These are phyloP conservation scores for Pandion haliaetus DNA, from an alignment of 2,113 vertebrate species.

Conservation along the genomic window DNA sequence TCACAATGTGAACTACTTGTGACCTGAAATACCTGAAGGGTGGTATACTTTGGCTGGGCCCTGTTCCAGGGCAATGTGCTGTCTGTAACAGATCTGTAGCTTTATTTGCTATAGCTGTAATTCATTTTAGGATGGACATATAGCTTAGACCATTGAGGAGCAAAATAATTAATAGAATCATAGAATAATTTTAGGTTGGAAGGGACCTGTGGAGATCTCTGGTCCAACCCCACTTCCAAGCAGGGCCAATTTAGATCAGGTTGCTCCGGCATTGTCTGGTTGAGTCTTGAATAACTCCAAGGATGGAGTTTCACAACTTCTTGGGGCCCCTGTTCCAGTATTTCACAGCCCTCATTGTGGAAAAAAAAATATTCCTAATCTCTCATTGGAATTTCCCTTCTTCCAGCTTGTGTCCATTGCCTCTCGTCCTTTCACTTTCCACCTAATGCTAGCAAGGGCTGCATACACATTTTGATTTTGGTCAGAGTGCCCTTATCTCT, in stretches of 20 bases:
- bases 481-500: neutral
- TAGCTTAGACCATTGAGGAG: neutral
- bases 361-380: neutral
- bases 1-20: accelerated
- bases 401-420: neutral
- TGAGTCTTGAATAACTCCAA: neutral
- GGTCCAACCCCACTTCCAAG: neutral
- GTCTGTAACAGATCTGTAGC: neutral
- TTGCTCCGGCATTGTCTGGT: neutral
- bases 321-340: neutral
- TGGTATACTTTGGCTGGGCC: neutral
- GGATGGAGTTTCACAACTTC: constrained; percentile 9
- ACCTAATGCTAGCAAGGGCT: neutral
- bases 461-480: neutral
- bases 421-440: neutral
- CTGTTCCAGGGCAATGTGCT: neutral
- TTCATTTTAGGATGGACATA: neutral
- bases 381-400: neutral
- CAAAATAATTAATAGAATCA: neutral
- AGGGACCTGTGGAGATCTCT: neutral
- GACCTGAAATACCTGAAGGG: neutral
- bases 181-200: neutral
- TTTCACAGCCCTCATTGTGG: neutral
- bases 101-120: neutral
- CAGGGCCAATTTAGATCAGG: neutral